These are phyloP conservation scores for Hafferia zeledoni DNA, from an alignment of 2,797 vertebrate genomes.

Conservation along the genomic window DNA sequence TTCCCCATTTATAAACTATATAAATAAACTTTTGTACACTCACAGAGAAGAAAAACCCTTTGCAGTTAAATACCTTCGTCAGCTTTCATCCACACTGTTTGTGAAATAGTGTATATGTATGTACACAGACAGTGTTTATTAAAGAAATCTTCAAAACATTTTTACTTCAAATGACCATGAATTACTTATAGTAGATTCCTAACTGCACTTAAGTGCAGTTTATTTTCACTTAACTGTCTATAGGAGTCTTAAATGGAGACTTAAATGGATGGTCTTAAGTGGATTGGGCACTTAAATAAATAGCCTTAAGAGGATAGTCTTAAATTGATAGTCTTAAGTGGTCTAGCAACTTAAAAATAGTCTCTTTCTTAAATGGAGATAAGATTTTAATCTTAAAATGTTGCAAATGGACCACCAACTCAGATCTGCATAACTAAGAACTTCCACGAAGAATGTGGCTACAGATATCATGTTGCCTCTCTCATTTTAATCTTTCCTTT, in stretches of 20 bases:
- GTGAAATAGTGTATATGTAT: background rate
- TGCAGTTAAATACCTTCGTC: background rate
- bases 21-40: background rate
- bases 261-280: background rate
- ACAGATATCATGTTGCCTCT: background rate
- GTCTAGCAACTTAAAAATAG: background rate
- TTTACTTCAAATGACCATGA: background rate
- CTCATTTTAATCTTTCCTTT: conserved; percentile 6
- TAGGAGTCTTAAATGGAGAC: background rate
- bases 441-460: background rate
- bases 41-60: background rate
- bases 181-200: background rate
- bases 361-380: background rate
- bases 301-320: background rate
- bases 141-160: background rate
- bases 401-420: background rate
- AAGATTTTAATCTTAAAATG: background rate
- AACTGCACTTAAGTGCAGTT: background rate
- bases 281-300: background rate
- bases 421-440: background rate
- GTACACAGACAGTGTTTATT: background rate
- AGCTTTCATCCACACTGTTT: background rate
- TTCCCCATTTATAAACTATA: background rate
- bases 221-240: background rate
- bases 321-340: background rate